phyloP scores from a whole-genome alignment of 2,888 invertebrate genomes.

The Argyresthia albistria region DNA sequence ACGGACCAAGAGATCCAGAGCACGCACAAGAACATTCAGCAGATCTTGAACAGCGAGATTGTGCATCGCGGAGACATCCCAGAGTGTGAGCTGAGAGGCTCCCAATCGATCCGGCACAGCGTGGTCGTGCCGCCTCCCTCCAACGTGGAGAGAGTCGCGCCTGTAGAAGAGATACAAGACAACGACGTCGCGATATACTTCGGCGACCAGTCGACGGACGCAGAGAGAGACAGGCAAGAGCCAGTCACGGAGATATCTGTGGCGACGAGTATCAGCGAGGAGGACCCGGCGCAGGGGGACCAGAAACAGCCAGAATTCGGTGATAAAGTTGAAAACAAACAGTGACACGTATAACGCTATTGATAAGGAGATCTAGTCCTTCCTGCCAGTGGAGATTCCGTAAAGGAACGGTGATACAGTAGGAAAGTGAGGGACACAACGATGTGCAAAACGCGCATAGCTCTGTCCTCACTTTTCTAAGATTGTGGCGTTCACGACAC shows the following conservation, averaged over 20 bases:
- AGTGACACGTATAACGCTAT: slow-evolving; percentile 16
- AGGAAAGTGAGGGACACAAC: no score
- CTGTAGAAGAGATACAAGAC: slow-evolving; percentile 63
- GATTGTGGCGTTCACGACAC: no score
- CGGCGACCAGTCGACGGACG: slow-evolving; percentile 22
- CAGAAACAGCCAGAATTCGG: slow-evolving; percentile 31
- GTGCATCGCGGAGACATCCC: slow-evolving; percentile 32
- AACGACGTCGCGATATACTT: slow-evolving; percentile 75
- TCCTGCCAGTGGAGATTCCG: background rate
- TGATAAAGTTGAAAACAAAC: slow-evolving; percentile 34
- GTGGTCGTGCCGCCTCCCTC: slow-evolving; percentile 49
- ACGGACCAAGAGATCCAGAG: slow-evolving; percentile 37
- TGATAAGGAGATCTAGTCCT: background rate
- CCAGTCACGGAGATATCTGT: slow-evolving; percentile 62
- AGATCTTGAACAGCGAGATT: slow-evolving; percentile 23
- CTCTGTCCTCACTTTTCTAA: no score
- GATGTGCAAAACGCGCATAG: no score
- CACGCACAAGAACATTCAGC: slow-evolving; percentile 26
- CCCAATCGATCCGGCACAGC: slow-evolving; percentile 53
- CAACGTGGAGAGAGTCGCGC: slow-evolving; percentile 23
- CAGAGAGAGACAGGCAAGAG: slow-evolving; percentile 23
- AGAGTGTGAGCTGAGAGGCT: slow-evolving; percentile 53
- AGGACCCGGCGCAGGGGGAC: slow-evolving; percentile 16
- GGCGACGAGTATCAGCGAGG: slow-evolving; percentile 58
- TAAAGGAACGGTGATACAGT: background rate